A percentile compares a stretch with the other conserved stretches of the same genome.
Conservation (phyloP, 2,797 vertebrate species). For the Pteropus rufus region DNA sequence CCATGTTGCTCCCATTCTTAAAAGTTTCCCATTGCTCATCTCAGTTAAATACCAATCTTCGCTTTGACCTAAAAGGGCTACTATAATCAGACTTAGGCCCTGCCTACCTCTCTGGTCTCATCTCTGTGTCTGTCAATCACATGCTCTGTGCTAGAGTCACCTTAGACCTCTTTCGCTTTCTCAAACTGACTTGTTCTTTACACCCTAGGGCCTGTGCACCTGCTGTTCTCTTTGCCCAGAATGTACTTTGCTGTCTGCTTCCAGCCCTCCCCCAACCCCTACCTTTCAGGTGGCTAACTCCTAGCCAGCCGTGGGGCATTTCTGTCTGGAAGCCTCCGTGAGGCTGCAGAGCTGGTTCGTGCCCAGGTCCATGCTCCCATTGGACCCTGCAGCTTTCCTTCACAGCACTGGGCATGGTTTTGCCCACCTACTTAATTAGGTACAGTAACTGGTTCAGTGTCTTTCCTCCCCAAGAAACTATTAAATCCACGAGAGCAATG, state of each 20-base stretch:
- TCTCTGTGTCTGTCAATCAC: neutral
- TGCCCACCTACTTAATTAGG: neutral
- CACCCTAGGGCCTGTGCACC: neutral
- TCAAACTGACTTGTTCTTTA: neutral
- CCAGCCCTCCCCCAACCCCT: neutral
- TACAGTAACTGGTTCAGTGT: neutral
- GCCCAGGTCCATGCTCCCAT: neutral
- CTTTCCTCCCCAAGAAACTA: neutral
- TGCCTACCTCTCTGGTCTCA: neutral
- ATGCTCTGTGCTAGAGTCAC: neutral
- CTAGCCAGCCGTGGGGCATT: neutral
- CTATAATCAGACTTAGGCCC: neutral
- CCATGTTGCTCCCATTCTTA: neutral
- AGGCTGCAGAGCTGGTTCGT: neutral
- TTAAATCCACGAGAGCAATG: neutral
- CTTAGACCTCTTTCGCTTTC: neutral
- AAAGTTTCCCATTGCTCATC: neutral
- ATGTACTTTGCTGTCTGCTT: neutral
- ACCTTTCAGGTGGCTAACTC: neutral
- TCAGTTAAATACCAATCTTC: neutral
- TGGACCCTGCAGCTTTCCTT: neutral
- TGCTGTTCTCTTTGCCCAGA: neutral
- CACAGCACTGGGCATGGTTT: neutral
- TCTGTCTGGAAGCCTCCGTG: neutral
- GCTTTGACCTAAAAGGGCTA: neutral